Percentiles rank a stretch among this genome's conserved stretches.
Evolutionary conservation across 2,888 invertebrate species (phyloP).

Genomic region (Stegana nigrithorax): DNA sequence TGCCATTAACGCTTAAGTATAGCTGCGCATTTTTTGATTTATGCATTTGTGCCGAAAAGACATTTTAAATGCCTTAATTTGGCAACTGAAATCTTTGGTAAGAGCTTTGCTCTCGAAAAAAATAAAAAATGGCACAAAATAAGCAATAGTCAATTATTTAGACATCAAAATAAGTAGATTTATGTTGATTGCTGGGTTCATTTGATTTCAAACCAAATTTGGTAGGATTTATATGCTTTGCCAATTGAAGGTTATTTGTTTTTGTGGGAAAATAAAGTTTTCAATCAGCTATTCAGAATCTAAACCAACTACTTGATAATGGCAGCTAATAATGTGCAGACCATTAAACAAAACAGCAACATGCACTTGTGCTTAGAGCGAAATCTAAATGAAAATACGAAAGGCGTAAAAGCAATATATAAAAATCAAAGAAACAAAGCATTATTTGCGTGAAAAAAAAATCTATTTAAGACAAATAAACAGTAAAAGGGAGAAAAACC

Average conservation of each 20-base stretch:
- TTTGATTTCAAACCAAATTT: neutral
- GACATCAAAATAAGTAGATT: neutral
- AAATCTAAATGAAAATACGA: neutral
- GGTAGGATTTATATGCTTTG: no score
- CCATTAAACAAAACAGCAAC: no score
- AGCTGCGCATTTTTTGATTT: neutral
- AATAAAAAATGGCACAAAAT: neutral
- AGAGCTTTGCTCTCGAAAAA: neutral
- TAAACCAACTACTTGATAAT: no score
- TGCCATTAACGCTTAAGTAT: neutral
- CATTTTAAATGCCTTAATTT: conserved; percentile 37
- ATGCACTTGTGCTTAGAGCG: no score
- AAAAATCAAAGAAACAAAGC: neutral
- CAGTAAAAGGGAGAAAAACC: neutral
- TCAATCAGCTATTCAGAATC: no score
- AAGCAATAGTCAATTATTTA: neutral
- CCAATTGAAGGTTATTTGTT: no score
- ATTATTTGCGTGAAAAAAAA: no score
- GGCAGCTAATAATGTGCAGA: no score
- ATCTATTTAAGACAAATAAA: neutral
- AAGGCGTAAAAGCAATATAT: neutral
- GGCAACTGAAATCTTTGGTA: no score
- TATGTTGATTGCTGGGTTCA: neutral
- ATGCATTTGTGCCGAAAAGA: neutral
- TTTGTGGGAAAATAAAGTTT: neutral